Percentiles rank a stretch among this genome's conserved stretches.
Evolutionary conservation across 2,888 invertebrate genomes (phyloP).

Genomic region (Nemotelus nigrinus): DNA sequence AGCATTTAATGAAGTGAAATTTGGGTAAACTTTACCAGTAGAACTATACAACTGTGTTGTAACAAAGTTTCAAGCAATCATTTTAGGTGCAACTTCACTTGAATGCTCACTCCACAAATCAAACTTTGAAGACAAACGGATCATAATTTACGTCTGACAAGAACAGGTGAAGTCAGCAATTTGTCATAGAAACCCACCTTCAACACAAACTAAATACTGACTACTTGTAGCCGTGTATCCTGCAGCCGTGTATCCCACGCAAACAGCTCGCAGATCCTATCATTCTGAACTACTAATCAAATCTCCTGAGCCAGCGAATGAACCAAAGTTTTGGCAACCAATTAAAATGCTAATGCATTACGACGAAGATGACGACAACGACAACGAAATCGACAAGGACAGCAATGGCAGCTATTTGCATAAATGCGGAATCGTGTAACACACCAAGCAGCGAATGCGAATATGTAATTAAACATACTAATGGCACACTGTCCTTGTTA

Average conservation of each 20-base stretch:
- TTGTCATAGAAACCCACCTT: not conserved
- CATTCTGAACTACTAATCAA: conserved; percentile 5
- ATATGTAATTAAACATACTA: conserved; percentile 6
- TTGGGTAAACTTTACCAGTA: too few relatives aligned
- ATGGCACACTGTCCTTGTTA: conserved; percentile 1
- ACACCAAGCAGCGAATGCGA: not conserved
- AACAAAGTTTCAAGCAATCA: too few relatives aligned
- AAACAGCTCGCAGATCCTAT: not conserved
- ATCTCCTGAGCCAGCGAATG: not conserved
- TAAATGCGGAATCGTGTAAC: conserved; percentile 1
- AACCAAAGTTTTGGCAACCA: conserved; percentile 10
- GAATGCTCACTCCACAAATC: too few relatives aligned
- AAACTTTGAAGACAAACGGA: too few relatives aligned
- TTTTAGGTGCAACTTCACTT: too few relatives aligned
- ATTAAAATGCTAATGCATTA: conserved; percentile 24
- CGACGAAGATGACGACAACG: not conserved
- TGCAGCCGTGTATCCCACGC: too few relatives aligned
- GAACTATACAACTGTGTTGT: too few relatives aligned
- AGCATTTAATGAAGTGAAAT: too few relatives aligned
- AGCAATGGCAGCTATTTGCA: conserved; percentile 2
- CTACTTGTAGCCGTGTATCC: too few relatives aligned
- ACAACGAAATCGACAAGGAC: too few relatives aligned
- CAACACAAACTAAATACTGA: too few relatives aligned
- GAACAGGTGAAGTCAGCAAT: conserved; percentile 2
- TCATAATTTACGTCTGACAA: not conserved